Base-by-base conservation (phyloP, 2,888 invertebrate species). In the Furcula furcula region DNA sequence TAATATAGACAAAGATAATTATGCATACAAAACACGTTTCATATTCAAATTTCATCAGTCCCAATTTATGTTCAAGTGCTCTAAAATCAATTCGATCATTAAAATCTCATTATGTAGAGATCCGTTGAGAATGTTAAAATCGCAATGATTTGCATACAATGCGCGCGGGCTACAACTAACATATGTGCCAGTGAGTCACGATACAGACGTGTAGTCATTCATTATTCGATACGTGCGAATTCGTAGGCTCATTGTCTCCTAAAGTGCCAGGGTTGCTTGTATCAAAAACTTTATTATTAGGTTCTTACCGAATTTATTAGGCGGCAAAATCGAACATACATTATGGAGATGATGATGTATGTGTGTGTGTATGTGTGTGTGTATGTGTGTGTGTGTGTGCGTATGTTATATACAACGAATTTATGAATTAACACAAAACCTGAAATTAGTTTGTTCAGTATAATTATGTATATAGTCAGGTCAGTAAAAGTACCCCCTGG, bases 131-230 rank as follows among this genome's bases (percentile, higher is more conserved):
- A 71, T 69, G 64, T 68, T 40, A 38, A n/a, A 31, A 43, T 65
- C 47, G 49, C 49, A 29, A 38, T 37, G 46, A 81, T 82, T 81
- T 62, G 65, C 80, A 82, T 79, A 81, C 81, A 81, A 81, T 81
- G 61, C 61, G 36, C 40, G 53, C 55, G 56, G 55, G 33, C 55
- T 53, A 52, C 37, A 37, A 51, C 54, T 59, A 60, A 69, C 67
- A 62, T 50, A 64, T 62, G 61, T 43, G 40, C 37, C 47, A 39
- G 28, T 68, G 68, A 68, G 45, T 74, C 66, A 70, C 46, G 20
- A 28, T 7, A 22, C 27, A 7, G 41, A 43, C 56, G 32, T 52
- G 48, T 49, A 56, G 46, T 52, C 48, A 47, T 36, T 59, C 49
- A 46, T 52, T 48, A 59, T 55, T 59, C 40, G 29, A 33, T 40